Base-by-base conservation (phyloP, 2,888 invertebrate species). In the Scaptomyza cyrtandrae region DNA sequence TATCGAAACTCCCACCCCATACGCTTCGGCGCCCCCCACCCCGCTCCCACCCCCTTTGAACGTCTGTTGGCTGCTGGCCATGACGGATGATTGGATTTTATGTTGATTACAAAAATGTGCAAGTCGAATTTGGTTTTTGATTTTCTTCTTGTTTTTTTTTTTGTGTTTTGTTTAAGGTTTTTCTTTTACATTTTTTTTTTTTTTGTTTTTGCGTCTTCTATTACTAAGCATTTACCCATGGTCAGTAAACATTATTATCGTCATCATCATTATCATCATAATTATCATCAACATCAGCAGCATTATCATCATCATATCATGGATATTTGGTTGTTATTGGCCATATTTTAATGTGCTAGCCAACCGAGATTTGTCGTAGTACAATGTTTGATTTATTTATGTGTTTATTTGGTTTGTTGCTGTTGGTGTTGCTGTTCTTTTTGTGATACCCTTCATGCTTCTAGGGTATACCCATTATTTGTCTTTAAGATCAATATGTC, bases 1-100 rank as follows among this genome's bases (percentile, higher is more conserved):
- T 29, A 16, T 24, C 58, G n/a, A 13, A 14, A 6, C 29, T 10
- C 33, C 6, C 6, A 44, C 13, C 31, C 19, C 29, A 6, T 10
- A 19, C 24, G 11, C 11, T 2, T 19, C n/a, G n/a, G n/a, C n/a
- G n/a, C n/a, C n/a, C n/a, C n/a, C n/a, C n/a, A n/a, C n/a, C n/a
- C n/a, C n/a, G n/a, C n/a, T 35, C n/a, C 7, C 6, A 19, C 13
- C 10, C 1, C 11, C 29, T 27, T 13, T 43, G 19, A 78, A 53
- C 61, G 78, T 69, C 75, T 78, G 74, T 77, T 81, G 83, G 63
- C 78, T 78, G 79, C 78, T 85, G 71, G 81, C 83, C 88, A 85
- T 87, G 82, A 83, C 88, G 82, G 88, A 83, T 83, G 82, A 83
- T 83, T 83, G 88, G 88, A 87, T 87, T 83, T 83, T 83, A 83